Evolutionary conservation across 2,797 vertebrate genomes (phyloP), one percentile per base, ranked within the genome.

Genomic region (Sphenopsis melanotis): DNA sequence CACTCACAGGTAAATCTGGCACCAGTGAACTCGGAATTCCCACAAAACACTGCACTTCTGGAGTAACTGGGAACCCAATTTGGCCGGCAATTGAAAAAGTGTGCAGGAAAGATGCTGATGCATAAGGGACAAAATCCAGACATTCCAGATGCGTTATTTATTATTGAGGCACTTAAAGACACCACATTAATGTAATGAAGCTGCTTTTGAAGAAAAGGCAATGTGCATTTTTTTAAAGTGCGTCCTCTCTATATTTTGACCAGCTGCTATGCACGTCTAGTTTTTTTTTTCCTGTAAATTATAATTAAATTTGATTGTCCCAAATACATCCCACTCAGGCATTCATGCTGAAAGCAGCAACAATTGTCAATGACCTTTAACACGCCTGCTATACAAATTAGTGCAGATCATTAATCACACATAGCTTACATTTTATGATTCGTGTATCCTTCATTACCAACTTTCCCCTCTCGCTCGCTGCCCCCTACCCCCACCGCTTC

Each of bases 281-380:
- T 77, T 47, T 2, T 41, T 42, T 88, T 90, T 75, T 89, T 41
- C 22, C 81, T 59, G 77, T 68, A 97, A 97, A 94, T 94, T 75
- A 80, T 77, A 96, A 96, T 83, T 61, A 93, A 94, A 96, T 94
- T 70, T 91, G 94, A 90, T 75, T 86, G 96, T 94, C 93, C 90
- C 78, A 77, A 94, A 94, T 74, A 89, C 95, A 94, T 92, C 95
- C 95, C 94, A 85, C 96, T 96, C 91, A 83, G 81, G 90, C 94
- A 95, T 92, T 95, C 96, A 90, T 79, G 94, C 95, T 95, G 96
- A 94, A 98, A 95, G 91, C 92, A 94, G 96, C 96, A 96, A 97
- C 96, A 97, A 96, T 94, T 97, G 97, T 96, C 97, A 94, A 70
- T 87, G 96, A 97, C 97, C 96, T 97, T 97, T 95, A 94, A 96